Percentiles rank a stretch among this genome's conserved stretches.
These are phyloP conservation scores for Piscicola geometra DNA, from an alignment of 2,888 invertebrate genomes.

Conservation along the genomic window DNA sequence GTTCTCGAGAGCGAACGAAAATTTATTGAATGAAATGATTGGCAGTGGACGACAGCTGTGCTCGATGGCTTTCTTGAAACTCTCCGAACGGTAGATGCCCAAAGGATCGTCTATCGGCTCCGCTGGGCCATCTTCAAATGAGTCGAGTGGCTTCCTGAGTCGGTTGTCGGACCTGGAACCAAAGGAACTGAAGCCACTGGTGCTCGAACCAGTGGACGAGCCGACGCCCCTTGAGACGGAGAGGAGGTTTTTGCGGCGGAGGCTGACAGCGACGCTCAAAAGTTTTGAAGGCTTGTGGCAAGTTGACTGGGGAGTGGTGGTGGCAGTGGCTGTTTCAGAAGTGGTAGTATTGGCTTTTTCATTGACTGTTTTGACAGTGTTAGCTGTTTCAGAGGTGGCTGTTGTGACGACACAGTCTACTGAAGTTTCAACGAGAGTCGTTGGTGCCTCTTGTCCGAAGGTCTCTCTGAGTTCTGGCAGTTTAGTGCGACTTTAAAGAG, in stretches of 20 bases:
- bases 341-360: too few relatives aligned
- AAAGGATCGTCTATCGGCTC: conserved; percentile 34
- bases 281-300: background rate
- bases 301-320: background rate
- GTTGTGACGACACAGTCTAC: too few relatives aligned
- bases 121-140: conserved; percentile 32
- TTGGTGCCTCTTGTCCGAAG: too few relatives aligned
- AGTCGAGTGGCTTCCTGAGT: conserved; percentile 10
- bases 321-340: too few relatives aligned
- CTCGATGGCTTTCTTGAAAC: conserved; percentile 44
- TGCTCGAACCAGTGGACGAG: conserved; percentile 47
- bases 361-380: too few relatives aligned
- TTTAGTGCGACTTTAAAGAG: too few relatives aligned
- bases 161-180: conserved; percentile 40
- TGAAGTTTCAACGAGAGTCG: too few relatives aligned
- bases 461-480: too few relatives aligned
- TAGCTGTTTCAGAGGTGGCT: too few relatives aligned
- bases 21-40: background rate
- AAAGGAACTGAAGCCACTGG: conserved; percentile 45
- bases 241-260: conserved; percentile 18
- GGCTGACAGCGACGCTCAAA: background rate
- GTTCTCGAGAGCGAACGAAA: background rate
- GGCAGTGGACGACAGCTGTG: background rate
- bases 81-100: conserved; percentile 36
- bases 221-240: conserved; percentile 38